Base-by-base conservation (phyloP, 2,113 vertebrate genomes). In the Daphoenositta chrysoptera region DNA sequence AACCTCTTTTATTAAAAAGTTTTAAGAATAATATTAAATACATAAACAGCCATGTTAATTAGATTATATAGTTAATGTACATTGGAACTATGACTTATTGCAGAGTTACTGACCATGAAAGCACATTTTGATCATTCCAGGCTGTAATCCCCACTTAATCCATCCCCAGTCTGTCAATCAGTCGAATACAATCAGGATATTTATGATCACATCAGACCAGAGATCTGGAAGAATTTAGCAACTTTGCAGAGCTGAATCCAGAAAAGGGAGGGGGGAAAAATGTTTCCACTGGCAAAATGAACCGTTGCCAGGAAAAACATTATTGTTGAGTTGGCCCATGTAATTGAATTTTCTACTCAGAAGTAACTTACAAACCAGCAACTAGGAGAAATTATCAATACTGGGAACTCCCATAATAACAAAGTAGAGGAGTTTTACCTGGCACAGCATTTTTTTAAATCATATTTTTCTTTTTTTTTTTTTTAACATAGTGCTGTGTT, bases 151-250 rank as follows among this genome's bases (percentile, higher is more conserved):
- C 87, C 87, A 77, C 94, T 97, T 97, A 97, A 98, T 97, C 97
- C 97, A 93, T 94, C 76, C 96, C 96, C 93, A 87, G 81, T 93
- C 97, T 97, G 97, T 97, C 97, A 98, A 97, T 97, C 97, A 98
- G 93, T 93, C 76, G 95, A 97, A 96, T 97, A 98, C 96, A 97
- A 97, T 97, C 97, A 95, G 82, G 95, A 98, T 97, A 97, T 97
- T 98, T 97, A 97, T 97, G 97, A 97, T 97, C 96, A 70, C 96
- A 97, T 97, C 95, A 96, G 96, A 95, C 94, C 82, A 95, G 95
- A 97, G 97, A 97, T 97, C 97, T 97, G 96, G 97, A 97, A 97
- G 93, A 97, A 97, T 97, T 98, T 97, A 97, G 95, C 97, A 97
- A 95, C 96, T 97, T 97, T 94, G 93, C 96, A 97, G 89, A 96